phyloP scores from a whole-genome alignment of 2,113 vertebrate genomes.

The Siniperca chuatsi region DNA sequence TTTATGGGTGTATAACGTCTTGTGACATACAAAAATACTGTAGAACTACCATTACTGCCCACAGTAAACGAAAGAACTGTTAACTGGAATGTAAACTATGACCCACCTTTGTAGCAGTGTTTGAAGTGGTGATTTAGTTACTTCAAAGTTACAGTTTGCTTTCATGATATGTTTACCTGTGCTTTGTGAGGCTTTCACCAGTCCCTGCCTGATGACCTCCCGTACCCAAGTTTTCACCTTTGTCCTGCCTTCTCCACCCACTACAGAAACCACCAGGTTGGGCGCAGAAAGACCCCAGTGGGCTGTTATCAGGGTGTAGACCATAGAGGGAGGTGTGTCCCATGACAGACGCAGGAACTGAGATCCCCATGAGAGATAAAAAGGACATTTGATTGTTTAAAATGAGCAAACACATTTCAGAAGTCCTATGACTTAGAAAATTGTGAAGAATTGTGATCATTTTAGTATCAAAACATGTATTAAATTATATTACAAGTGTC shows the following conservation, averaged over 20 bases:
- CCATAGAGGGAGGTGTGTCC: conserved; percentile 81
- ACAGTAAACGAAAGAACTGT: too few species aligned
- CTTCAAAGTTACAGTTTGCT: neutral
- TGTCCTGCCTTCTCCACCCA: conserved; percentile 85
- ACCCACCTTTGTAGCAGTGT: neutral
- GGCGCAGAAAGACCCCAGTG: conserved; percentile 87
- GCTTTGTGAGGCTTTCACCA: conserved; percentile 92
- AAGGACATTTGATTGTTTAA: neutral
- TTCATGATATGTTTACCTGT: conserved; percentile 82
- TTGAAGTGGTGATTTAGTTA: conserved; percentile 3
- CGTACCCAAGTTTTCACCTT: conserved; percentile 89
- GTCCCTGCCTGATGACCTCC: conserved; percentile 89
- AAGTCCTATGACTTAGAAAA: neutral
- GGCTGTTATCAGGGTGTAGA: conserved; percentile 87
- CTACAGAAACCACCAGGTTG: conserved; percentile 91
- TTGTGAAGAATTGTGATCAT: neutral
- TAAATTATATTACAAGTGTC: neutral
- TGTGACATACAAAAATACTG: neutral
- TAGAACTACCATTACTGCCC: neutral
- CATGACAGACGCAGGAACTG: conserved; percentile 92
- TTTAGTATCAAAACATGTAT: neutral
- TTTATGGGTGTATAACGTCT: too few species aligned
- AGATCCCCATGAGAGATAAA: neutral
- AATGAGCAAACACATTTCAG: neutral
- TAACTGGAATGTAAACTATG: neutral